Percentiles rank a stretch among this genome's conserved stretches.
Evolutionary conservation across 2,797 vertebrate genomes (phyloP).

Genomic region (Distichodus sexfasciatus): DNA sequence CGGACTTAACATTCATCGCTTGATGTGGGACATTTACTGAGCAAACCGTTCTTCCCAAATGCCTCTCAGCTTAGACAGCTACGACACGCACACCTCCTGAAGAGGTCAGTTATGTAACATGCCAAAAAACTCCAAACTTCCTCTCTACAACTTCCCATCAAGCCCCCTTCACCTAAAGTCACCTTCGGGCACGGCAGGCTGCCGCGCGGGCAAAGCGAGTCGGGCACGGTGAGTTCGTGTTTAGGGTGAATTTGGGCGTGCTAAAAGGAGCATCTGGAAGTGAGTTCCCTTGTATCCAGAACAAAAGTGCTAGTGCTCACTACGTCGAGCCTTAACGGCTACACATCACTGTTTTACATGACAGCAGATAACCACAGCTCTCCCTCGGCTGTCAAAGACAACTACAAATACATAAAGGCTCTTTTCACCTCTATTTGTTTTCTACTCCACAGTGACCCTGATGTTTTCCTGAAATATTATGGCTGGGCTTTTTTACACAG

Average conservation of each 20-base stretch:
- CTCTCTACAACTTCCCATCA: conserved; percentile 28
- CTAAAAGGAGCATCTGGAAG: conserved; percentile 15
- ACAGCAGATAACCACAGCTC: background rate
- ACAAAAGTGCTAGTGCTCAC: background rate
- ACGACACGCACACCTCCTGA: conserved; percentile 30
- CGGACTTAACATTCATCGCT: conserved; percentile 40
- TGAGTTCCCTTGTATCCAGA: conserved; percentile 25
- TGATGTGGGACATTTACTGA: conserved; percentile 60
- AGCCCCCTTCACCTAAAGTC: conserved; percentile 6
- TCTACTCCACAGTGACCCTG: too few relatives aligned
- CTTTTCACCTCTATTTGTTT: too few relatives aligned
- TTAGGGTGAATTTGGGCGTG: background rate
- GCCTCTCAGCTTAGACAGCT: conserved; percentile 56
- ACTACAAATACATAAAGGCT: too few relatives aligned
- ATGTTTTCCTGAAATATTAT: too few relatives aligned
- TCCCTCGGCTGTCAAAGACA: too few relatives aligned
- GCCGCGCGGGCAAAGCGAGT: conserved; percentile 16
- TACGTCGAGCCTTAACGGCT: background rate
- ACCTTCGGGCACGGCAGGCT: conserved; percentile 15
- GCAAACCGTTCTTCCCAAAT: conserved; percentile 60
- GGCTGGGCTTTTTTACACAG: too few relatives aligned
- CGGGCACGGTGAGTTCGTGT: conserved; percentile 8
- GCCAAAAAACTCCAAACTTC: conserved; percentile 39
- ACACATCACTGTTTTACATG: conserved; percentile 1
- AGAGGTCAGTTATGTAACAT: conserved; percentile 38